Conservation (phyloP, 2,888 invertebrate species). For the Andrena bucephala region DNA sequence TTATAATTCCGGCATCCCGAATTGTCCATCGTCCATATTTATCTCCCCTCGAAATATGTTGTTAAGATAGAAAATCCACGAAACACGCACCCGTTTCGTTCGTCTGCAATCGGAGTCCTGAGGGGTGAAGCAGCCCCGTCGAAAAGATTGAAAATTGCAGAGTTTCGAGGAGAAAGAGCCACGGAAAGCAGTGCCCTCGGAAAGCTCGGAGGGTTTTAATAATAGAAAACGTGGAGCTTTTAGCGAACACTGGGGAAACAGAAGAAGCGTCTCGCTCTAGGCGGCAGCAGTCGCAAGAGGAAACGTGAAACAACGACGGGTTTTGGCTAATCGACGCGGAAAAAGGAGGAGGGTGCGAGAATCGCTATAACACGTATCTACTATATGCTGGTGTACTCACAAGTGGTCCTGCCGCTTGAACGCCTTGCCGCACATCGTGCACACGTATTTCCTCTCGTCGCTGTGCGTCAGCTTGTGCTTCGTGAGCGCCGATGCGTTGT, state of each 20-base stretch:
- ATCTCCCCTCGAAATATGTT: not conserved
- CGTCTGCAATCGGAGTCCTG: too few species aligned
- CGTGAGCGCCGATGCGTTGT: constrained; percentile 98
- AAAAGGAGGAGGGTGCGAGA: constrained; percentile 30
- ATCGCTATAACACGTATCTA: constrained; percentile 9
- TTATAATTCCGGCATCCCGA: not conserved
- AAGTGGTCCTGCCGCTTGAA: constrained; percentile 99
- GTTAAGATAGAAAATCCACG: not conserved
- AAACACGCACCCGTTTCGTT: too few species aligned
- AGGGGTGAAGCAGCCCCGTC: too few species aligned
- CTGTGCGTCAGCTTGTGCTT: constrained; percentile 99
- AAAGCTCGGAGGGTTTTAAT: too few species aligned
- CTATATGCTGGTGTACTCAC: constrained; percentile 88
- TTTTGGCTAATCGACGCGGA: constrained; percentile 44
- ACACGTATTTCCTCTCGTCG: constrained; percentile 98
- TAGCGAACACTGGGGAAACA: too few species aligned
- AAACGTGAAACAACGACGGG: constrained; percentile 11
- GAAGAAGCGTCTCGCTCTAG: constrained; percentile 22
- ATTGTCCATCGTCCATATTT: not conserved
- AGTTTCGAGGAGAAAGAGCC: too few species aligned
- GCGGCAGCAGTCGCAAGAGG: constrained; percentile 18
- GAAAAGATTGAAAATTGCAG: too few species aligned
- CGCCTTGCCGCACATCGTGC: constrained; percentile 97
- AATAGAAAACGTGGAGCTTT: not conserved
- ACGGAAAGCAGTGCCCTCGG: too few species aligned